A percentile compares a stretch with the other conserved stretches of the same genome.
These are phyloP conservation scores for Cepaea nemoralis DNA, from an alignment of 1,140 invertebrate species.

Conservation along the genomic window DNA sequence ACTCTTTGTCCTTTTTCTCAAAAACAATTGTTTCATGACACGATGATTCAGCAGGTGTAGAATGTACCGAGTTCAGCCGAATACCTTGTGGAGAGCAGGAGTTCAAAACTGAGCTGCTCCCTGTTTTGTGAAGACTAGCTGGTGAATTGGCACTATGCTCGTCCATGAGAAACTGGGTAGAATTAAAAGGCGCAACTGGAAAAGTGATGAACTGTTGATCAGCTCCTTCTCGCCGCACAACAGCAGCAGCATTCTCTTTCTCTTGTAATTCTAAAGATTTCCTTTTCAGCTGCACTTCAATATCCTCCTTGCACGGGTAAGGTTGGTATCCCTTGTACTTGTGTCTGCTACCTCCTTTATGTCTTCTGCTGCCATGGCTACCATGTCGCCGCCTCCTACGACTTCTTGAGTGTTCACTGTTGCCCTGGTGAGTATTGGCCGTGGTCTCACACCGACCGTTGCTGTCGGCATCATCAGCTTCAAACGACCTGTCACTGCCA, in stretches of 20 bases:
- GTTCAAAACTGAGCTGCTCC: slow-evolving; percentile 20
- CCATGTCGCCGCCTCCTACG: slow-evolving; percentile 32
- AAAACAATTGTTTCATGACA: neutral
- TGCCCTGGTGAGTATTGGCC: neutral
- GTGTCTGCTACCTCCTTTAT: slow-evolving; percentile 36
- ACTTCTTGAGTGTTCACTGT: neutral
- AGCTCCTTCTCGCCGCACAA: slow-evolving; percentile 20
- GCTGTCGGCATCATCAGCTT: slow-evolving; percentile 17
- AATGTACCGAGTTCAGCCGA: slow-evolving; percentile 12
- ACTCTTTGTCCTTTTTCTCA: slow-evolving; percentile 35
- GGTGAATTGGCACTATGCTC: slow-evolving; percentile 28
- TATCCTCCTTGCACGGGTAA: neutral
- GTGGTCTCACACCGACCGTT: slow-evolving; percentile 19
- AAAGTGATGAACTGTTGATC: slow-evolving; percentile 23
- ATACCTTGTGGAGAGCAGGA: neutral
- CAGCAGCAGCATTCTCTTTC: slow-evolving; percentile 39
- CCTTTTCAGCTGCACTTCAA: slow-evolving; percentile 28
- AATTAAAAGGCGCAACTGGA: slow-evolving; percentile 39
- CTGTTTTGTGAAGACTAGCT: slow-evolving; percentile 7
- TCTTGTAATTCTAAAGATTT: slow-evolving; percentile 34
- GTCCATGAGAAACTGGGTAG: slow-evolving; percentile 40
- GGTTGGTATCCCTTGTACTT: slow-evolving; percentile 30
- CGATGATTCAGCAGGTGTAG: slow-evolving; percentile 3
- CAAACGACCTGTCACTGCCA: slow-evolving; percentile 39
- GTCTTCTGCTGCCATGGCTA: slow-evolving; percentile 40